Base-by-base conservation (phyloP, 2,888 invertebrate species). In the Coelopa pilipes region DNA sequence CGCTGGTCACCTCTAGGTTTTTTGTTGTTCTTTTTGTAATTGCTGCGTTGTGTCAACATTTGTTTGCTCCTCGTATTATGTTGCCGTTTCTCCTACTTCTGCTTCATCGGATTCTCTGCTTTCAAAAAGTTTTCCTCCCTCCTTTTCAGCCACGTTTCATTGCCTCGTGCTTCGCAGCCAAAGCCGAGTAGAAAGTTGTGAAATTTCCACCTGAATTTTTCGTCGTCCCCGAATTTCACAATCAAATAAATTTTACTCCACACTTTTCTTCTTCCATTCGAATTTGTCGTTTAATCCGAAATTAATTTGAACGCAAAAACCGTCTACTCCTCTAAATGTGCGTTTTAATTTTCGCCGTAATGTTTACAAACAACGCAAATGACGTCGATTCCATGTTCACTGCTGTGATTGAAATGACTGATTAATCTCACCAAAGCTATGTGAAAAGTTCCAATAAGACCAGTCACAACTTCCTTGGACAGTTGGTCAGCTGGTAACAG, bases 361-460 rank as follows among this genome's bases (percentile, higher is more conserved):
- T 70, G 71, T 71, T 71, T 71, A 71, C 71, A 71, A 71, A 71
- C 71, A 71, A 71, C 46, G 45, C 19, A 63, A 71, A 71, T 71
- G 71, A 71, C 65, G 71, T 71, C 71, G 71, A n/a, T 71, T 47
- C 46, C 71, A 60, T 59, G 11, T 12, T 57, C 17, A 19, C 4
- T 34, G 34, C 34, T 34, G 34, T 34, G 34, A 34, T 34, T 34
- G 34, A 34, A 34, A 34, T 34, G 34, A 34, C 34, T 34, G n/a
- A n/a, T n/a, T n/a, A n/a, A n/a, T n/a, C n/a, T n/a, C n/a, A n/a
- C n/a, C n/a, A n/a, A n/a, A n/a, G n/a, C n/a, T n/a, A n/a, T n/a
- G n/a, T n/a, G n/a, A n/a, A n/a, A n/a, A n/a, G n/a, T n/a, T n/a
- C n/a, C n/a, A n/a, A n/a, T n/a, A n/a, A n/a, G n/a, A n/a, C n/a